phyloP scores from a whole-genome alignment of 2,888 invertebrate species.

The Orchesellides sinensis region DNA sequence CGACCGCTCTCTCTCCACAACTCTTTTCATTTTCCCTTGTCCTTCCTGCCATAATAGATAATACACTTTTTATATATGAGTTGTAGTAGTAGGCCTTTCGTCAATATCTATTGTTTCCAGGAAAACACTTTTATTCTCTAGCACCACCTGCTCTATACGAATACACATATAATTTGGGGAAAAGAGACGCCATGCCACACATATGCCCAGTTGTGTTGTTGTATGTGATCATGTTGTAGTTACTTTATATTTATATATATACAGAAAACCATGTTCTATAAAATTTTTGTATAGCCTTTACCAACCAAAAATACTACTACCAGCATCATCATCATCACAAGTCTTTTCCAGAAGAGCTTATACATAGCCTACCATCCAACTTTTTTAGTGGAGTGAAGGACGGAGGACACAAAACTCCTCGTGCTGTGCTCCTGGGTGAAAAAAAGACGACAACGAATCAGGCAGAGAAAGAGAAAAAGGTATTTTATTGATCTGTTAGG shows the following conservation, averaged over 20 bases:
- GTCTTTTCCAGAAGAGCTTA: neutral
- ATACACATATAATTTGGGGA: no score
- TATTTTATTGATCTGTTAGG: slow-evolving; percentile 55
- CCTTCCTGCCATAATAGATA: no score
- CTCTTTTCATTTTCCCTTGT: no score
- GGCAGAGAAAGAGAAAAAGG: slow-evolving; percentile 34
- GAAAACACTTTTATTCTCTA: slow-evolving; percentile 21
- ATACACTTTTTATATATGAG: slow-evolving; percentile 21
- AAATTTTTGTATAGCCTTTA: slow-evolving; percentile 27
- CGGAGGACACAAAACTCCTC: neutral
- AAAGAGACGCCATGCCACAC: no score
- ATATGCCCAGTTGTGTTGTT: no score
- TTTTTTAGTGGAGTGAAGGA: neutral
- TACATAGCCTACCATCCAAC: neutral
- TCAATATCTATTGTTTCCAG: neutral
- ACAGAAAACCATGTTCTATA: no score
- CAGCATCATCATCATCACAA: neutral
- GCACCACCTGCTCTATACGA: slow-evolving; percentile 22
- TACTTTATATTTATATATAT: no score
- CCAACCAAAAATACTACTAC: slow-evolving; percentile 14
- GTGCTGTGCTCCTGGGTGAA: no score
- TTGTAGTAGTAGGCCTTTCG: neutral
- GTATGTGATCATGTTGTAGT: no score
- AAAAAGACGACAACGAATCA: neutral
- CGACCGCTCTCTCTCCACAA: no score